Conservation (phyloP, 2,797 vertebrate species). For the Tenualosa ilisha region DNA sequence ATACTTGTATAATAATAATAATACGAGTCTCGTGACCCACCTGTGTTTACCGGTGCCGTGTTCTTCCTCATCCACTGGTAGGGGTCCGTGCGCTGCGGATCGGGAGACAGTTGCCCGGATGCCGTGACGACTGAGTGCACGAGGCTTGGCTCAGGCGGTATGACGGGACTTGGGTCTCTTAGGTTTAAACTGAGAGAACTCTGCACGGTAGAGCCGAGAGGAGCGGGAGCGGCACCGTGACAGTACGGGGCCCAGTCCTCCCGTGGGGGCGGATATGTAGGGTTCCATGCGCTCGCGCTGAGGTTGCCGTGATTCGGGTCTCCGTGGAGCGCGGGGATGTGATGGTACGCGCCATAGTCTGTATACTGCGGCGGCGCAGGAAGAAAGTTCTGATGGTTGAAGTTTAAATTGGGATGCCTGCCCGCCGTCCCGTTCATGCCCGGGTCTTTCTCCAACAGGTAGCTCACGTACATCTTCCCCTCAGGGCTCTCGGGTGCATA, state of each 20-base stretch:
- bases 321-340: slow-evolving; percentile 75
- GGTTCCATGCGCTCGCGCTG: slow-evolving; percentile 77
- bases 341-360: slow-evolving; percentile 85
- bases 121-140: slow-evolving; percentile 62
- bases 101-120: slow-evolving; percentile 78
- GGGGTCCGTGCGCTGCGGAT: slow-evolving; percentile 71
- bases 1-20: not conserved
- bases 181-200: slow-evolving; percentile 64
- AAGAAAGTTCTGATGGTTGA: slow-evolving; percentile 83
- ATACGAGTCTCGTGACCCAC: slow-evolving; percentile 50
- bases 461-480: slow-evolving; percentile 81
- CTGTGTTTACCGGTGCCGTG: slow-evolving; percentile 66
- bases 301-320: slow-evolving; percentile 73
- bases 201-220: slow-evolving; percentile 74
- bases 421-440: slow-evolving; percentile 87
- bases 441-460: slow-evolving; percentile 82
- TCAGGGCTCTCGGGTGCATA: slow-evolving; percentile 68
- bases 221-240: slow-evolving; percentile 67
- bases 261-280: slow-evolving; percentile 80
- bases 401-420: slow-evolving; percentile 81
- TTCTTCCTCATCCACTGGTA: slow-evolving; percentile 84
- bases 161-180: slow-evolving; percentile 77
- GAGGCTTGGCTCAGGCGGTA: slow-evolving; percentile 51
- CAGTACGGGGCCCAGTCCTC: slow-evolving; percentile 86
- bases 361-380: slow-evolving; percentile 78